Evolutionary conservation across 2,797 vertebrate species (phyloP), one percentile per base, ranked within the genome.

Genomic region (Pipistrellus pygmaeus): DNA sequence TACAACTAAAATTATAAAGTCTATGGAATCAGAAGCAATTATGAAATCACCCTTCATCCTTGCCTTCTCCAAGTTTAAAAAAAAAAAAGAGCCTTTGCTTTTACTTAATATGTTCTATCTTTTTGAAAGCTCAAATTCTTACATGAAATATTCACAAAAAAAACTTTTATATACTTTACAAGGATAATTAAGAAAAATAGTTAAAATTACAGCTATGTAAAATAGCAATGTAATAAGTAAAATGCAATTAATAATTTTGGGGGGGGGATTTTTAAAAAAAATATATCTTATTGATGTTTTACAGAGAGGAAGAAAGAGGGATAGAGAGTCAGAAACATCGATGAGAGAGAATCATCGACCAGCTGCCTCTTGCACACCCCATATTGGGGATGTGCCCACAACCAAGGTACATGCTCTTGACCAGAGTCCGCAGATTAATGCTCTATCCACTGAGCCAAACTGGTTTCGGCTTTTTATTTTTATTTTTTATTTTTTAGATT

Each of bases 41-140:
- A 94, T 23, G 94, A 95, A 87, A 81, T 93, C 60, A 76, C 18
- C 15, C 15, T 84, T 95, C 71, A 85, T 82, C 35, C 20, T 90
- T 91, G 44, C n/a, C 64, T 89, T 90, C 68, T 75, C 41, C 75
- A 85, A 93, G 25, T 92, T 96, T 91, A 48, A 48, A 69, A 6
- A 41, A 41, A 41, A 41, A 41, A 75, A 73, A 90, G 85, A 89
- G 77, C 30, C n/a, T 94, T 90, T 80, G 41, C 57, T 88, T 94
- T 94, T 93, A 83, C 48, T 86, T 91, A 83, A 75, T 75, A 72
- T 53, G 41, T 69, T 77, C 48, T 82, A 27, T 46, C 38, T 73
- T 93, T 95, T 82, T 73, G 32, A 96, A 88, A 82, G 51, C 62
- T 95, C 46, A 77, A 60, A 53, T 89, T 90, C 62, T 91, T 88